phyloP scores from a whole-genome alignment of 2,888 invertebrate species.

The Sarcophaga rosellei region DNA sequence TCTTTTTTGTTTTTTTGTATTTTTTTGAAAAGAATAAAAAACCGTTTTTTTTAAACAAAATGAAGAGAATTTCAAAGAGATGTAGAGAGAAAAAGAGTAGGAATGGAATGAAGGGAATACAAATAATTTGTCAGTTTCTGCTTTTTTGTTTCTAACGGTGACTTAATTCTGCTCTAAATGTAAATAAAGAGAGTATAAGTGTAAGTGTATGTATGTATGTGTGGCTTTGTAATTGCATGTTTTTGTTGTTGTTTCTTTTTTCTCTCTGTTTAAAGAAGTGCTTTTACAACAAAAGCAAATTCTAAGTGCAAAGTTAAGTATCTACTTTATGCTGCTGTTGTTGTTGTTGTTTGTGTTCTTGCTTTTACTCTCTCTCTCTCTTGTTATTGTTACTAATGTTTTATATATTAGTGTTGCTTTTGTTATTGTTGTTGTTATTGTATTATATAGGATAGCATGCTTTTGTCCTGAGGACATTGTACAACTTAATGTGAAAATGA shows the following conservation, averaged over 20 bases:
- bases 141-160: constrained; percentile 10
- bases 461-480: constrained; percentile 46
- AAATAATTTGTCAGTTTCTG: neutral
- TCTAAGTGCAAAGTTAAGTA: constrained; percentile 63
- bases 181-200: no score
- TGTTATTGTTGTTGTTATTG: no score
- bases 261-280: constrained; percentile 7
- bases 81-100: neutral
- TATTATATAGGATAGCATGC: constrained; percentile 1
- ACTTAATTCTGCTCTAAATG: neutral
- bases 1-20: neutral
- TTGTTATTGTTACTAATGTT: neutral
- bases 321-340: constrained; percentile 51
- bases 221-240: neutral
- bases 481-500: constrained; percentile 55
- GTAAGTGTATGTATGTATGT: neutral
- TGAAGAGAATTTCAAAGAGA: constrained; percentile 12
- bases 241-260: neutral
- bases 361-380: neutral
- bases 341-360: neutral
- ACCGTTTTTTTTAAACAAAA: constrained; percentile 21
- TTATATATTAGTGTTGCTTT: neutral
- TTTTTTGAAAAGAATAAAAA: constrained; percentile 8
- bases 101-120: no score
- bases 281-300: constrained; percentile 38